Evolutionary conservation across 2,797 vertebrate species (phyloP), one percentile per base, ranked within the genome.

Genomic region (Micrastur ruficollis): DNA sequence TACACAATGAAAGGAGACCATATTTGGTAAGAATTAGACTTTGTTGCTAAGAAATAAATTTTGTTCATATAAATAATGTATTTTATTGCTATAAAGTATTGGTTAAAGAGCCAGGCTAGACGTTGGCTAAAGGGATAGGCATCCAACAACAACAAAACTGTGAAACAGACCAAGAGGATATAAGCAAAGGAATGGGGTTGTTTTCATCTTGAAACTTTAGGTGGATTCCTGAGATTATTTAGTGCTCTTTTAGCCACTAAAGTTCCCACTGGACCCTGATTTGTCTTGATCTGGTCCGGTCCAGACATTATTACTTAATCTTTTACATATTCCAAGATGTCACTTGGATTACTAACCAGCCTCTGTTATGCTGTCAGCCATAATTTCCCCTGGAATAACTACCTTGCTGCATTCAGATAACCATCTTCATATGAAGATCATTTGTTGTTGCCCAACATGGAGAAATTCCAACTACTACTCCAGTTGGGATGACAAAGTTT

Each of bases 211-310:
- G 81, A 93, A 83, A 91, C 58, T 93, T 93, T 83, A 87, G 79
- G 81, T 85, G 76, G 76, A 93, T 96, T 96, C 82, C 86, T 95
- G 91, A 89, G 67, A 91, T 92, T 90, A 89, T 91, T 96, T 89
- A 63, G 26, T 85, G 49, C 56, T 94, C 44, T 87, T 85, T 85
- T 79, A 86, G 82, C 42, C 75, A 62, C 92, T 86, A 9, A 74
- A 89, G 32, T 90, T 95, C 87, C 84, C 87, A 78, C 79, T 65
- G 50, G 86, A 92, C 42, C 86, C 78, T 82, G 81, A 81, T 95
- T 91, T 92, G 65, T 72, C 95, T 95, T 94, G 74, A 80, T 92
- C 75, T 95, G 58, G 72, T 91, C 85, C 79, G 65, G 86, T 89
- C 21, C 81, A 74, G 93, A 62, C 75, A 81, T 86, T 90, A 73